Base-by-base conservation (phyloP, 2,888 invertebrate genomes). In the Mythimna lalbum region DNA sequence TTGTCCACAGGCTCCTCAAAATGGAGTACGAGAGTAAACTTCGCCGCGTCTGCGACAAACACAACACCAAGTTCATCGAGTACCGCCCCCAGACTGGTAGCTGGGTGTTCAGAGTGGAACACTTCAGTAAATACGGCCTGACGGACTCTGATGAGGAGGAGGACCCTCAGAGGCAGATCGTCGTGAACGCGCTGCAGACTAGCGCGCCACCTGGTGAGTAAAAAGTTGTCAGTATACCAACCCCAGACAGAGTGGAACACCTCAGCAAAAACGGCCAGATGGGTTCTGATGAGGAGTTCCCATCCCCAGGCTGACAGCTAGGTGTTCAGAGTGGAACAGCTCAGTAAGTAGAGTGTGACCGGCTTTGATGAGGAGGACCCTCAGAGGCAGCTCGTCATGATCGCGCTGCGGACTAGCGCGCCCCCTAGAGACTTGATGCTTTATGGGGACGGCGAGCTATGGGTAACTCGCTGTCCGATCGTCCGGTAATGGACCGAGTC, bases 51-150 rank as follows among this genome's bases (percentile, higher is more conserved):
- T 98, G 99, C 72, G 97, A 97, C 78, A 98, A 98, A 85, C 98
- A 99, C 92, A 98, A 98, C 77, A 99, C 99, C 0, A 97, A 97
- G 66, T 99, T 99, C 92, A 97, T 99, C 7, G 99, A 99, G 90
- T 99, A 99, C 93, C 97, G 99, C 0, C 98, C 99, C 0, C 98
- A 98, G 90, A 99, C 99, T 2, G 99, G 99, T 33, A 99, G 99
- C 67, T 99, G 99, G 99, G 99, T 99, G 63, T 99, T 99, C 93
- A 97, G 98, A 91, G 98, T 98, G 59, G 98, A 98, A 69, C 99
- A 99, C 93, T 99, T 99, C 93, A 99, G 99, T 21, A 99, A 99
- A 89, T 99, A 99, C 91, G 98, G 98, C 0, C 27, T 27, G 27
- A 27, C 27, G 4, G 27, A 27, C 27, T 27, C 27, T 27, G 27